Evolutionary conservation across 2,113 vertebrate species (phyloP), one percentile per base, ranked within the genome.

Genomic region (Oreochromis spilurus): DNA sequence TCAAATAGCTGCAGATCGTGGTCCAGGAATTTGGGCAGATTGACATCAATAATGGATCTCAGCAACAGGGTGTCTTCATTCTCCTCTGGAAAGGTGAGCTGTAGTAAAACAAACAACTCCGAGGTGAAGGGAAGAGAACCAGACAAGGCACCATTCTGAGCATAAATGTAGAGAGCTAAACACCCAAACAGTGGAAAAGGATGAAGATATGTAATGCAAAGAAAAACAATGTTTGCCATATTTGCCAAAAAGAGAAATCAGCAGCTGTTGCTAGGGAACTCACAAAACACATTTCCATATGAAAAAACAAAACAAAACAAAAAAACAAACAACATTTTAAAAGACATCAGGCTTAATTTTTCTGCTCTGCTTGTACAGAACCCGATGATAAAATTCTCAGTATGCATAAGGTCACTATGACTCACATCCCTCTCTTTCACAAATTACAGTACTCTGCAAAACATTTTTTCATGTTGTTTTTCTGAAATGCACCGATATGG

Each of bases 1-100:
- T 97, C 97, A 96, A 98, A 98, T 58, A 99, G 96, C 84, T 98
- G 97, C 89, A 98, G 94, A 95, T 99, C 98, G 5, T 98, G 97
- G 36, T 97, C 94, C 91, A 98, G 95, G 93, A 98, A 98, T 92
- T 99, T 98, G 10, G 97, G 97, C 84, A 98, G 95, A 94, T 98
- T 98, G 65, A 98, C 97, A 93, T 98, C 97, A 85, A 97, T 97
- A 89, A 99, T 98, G 70, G 98, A 98, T 93, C 97, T 96, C 79
- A 98, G 95, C 36, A 98, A 93, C 90, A 98, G 94, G 93, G 97
- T 96, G 93, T 99, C 97, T 96, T 98, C 97, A 85, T 98, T 97
- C 95, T 98, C 98, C 7, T 92, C 93, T 34, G 97, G 97, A 92
- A 97, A 98, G 84, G 97, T 95, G 82, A 98, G 94, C 98, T 98